Evolutionary conservation across 1,140 invertebrate genomes (phyloP).

Genomic region (Harpegnathos saltator): DNA sequence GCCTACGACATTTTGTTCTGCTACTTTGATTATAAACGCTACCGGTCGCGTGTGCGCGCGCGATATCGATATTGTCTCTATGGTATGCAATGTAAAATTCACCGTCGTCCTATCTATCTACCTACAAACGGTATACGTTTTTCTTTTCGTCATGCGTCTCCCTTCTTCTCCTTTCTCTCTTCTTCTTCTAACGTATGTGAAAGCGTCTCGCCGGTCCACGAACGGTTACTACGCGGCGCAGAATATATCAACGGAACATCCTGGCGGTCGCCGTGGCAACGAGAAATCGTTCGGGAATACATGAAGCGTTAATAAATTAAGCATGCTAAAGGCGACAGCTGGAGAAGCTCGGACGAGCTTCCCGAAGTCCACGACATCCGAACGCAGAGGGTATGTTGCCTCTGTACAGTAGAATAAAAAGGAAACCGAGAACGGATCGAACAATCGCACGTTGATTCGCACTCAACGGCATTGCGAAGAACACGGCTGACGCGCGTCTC

Average conservation of each 20-base stretch:
- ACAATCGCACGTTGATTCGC: slow-evolving; percentile 20
- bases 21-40: slow-evolving; percentile 79
- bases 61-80: slow-evolving; percentile 74
- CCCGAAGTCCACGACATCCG: neutral
- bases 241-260: slow-evolving; percentile 44
- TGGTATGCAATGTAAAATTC: slow-evolving; percentile 71
- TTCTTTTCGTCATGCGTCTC: slow-evolving; percentile 44
- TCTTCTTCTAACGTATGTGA: neutral
- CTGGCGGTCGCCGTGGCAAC: neutral
- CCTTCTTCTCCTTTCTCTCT: too few species aligned
- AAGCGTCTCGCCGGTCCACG: slow-evolving; percentile 19
- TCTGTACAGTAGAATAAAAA: slow-evolving; percentile 22
- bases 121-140: slow-evolving; percentile 56
- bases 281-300: slow-evolving; percentile 16
- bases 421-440: slow-evolving; percentile 19
- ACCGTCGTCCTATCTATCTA: slow-evolving; percentile 50
- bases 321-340: slow-evolving; percentile 23
- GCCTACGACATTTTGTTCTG: slow-evolving; percentile 46
- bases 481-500: slow-evolving; percentile 5
- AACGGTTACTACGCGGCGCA: slow-evolving; percentile 41
- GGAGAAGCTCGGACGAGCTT: neutral
- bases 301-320: slow-evolving; percentile 52
- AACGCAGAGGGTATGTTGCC: neutral
- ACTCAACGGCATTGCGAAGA: too few species aligned
- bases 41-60: slow-evolving; percentile 57